A percentile compares a stretch with the other conserved stretches of the same genome.
These are phyloP conservation scores for Cybosia mesomella DNA, from an alignment of 2,888 invertebrate genomes.

Conservation along the genomic window DNA sequence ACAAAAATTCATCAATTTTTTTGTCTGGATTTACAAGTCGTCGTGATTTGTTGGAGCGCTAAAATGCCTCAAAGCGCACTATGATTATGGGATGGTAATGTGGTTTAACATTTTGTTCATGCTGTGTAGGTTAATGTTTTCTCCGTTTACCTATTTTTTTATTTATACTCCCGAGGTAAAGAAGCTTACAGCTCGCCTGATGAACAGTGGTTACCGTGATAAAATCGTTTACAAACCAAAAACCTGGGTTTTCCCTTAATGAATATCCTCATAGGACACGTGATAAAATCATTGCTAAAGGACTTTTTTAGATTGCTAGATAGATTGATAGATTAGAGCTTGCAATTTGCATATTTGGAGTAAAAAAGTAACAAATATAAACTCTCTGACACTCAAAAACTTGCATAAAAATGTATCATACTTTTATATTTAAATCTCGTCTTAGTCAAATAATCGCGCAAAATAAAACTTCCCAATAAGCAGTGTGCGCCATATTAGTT, in stretches of 20 bases:
- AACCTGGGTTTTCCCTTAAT: too few relatives aligned
- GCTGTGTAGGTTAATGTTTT: too few relatives aligned
- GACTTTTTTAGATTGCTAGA: too few relatives aligned
- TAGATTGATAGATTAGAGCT: too few relatives aligned
- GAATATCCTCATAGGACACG: too few relatives aligned
- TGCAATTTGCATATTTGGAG: background rate
- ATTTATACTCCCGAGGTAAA: background rate
- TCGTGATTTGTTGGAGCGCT: slow-evolving; percentile 37
- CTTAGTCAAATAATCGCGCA: too few relatives aligned
- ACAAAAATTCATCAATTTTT: slow-evolving; percentile 53
- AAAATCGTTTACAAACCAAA: too few relatives aligned
- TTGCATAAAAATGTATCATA: background rate
- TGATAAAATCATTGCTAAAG: too few relatives aligned
- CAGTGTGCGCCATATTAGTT: slow-evolving; percentile 50
- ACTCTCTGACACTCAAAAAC: background rate
- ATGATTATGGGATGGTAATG: background rate
- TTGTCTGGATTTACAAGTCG: slow-evolving; percentile 53
- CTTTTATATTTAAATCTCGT: background rate
- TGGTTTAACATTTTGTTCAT: too few relatives aligned
- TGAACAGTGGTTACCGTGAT: too few relatives aligned
- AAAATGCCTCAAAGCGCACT: slow-evolving; percentile 39
- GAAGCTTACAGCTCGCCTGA: too few relatives aligned
- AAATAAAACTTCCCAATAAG: background rate
- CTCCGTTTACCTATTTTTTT: background rate
- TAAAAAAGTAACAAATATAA: background rate